Conservation (phyloP, 2,113 vertebrate species). For the Brachyhypopomus gauderio region DNA sequence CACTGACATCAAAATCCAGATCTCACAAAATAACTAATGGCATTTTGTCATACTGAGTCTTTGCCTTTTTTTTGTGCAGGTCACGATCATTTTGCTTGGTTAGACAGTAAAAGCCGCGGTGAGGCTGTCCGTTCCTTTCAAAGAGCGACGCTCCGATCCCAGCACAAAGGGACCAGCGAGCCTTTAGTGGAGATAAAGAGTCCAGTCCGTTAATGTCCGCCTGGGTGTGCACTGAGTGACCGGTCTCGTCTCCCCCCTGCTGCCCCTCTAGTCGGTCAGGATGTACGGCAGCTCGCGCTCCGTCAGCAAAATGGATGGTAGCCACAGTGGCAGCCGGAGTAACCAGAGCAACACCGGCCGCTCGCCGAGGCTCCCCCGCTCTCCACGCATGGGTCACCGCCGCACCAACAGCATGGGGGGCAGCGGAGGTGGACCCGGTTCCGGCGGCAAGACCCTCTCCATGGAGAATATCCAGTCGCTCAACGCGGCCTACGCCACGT, state of each 20-base stretch:
- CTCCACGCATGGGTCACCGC: constrained; percentile 92
- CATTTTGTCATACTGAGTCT: constrained; percentile 24
- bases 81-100: constrained; percentile 20
- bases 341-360: constrained; percentile 87
- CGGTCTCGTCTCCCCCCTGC: neutral
- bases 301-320: constrained; percentile 89
- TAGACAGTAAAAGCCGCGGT: constrained; percentile 12
- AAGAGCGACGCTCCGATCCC: constrained; percentile 3
- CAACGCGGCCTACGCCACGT: constrained; percentile 95
- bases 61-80: constrained; percentile 30
- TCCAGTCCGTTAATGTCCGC: constrained; percentile 30
- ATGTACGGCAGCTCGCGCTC: constrained; percentile 97
- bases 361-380: constrained; percentile 92
- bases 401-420: constrained; percentile 97
- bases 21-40: neutral
- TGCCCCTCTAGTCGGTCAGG: constrained; percentile 44
- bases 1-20: constrained; percentile 4
- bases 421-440: constrained; percentile 83
- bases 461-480: constrained; percentile 99
- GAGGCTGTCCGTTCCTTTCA: constrained; percentile 4
- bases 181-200: constrained; percentile 26
- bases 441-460: constrained; percentile 92
- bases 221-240: constrained; percentile 8
- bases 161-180: neutral
- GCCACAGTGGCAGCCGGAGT: constrained; percentile 72